phyloP scores from a whole-genome alignment of 2,113 vertebrate genomes.

The Galbula dea region DNA sequence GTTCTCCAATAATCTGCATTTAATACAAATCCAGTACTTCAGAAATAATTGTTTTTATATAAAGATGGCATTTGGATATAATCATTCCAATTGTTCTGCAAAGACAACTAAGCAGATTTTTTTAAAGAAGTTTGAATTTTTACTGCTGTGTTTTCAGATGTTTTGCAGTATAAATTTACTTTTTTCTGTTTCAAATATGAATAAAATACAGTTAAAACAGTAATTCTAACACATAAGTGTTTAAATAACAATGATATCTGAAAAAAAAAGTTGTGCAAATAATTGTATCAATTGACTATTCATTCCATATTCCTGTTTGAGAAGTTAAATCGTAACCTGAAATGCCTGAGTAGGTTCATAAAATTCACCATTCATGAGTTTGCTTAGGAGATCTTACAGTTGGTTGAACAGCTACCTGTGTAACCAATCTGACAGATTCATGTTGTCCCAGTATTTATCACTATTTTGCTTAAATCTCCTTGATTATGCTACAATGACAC shows the following conservation, averaged over 20 bases:
- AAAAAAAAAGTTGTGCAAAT: background rate
- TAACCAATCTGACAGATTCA: background rate
- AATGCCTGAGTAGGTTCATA: background rate
- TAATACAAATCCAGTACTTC: background rate
- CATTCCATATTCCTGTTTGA: background rate
- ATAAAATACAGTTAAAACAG: background rate
- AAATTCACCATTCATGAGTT: background rate
- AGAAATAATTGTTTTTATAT: background rate
- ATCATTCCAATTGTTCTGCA: background rate
- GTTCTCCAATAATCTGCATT: background rate
- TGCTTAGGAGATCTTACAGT: background rate
- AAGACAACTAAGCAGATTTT: background rate
- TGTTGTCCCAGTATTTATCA: background rate
- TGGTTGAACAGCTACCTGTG: background rate
- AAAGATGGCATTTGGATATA: background rate
- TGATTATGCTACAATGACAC: background rate
- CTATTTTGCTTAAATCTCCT: background rate
- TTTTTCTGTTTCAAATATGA: background rate
- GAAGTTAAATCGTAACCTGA: background rate
- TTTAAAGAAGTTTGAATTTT: background rate
- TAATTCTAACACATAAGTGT: background rate
- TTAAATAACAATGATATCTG: background rate
- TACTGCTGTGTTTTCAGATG: background rate
- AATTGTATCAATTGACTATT: background rate
- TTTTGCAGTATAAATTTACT: background rate